Conservation (phyloP, 1,140 invertebrate genomes). For the Propsilocerus akamusi region DNA sequence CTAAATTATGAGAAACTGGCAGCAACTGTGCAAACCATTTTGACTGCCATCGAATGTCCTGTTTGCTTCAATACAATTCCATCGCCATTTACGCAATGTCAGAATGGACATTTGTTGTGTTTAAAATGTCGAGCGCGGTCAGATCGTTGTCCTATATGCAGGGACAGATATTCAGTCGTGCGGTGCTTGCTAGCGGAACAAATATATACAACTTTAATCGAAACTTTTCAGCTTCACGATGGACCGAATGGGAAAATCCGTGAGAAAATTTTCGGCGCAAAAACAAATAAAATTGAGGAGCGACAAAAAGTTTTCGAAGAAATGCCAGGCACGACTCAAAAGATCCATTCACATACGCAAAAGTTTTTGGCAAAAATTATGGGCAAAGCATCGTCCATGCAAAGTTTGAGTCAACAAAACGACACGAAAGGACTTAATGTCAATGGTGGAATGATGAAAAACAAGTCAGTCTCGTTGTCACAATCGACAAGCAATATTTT, state of each 20-base stretch:
- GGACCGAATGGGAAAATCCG: conserved; percentile 14
- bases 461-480: not conserved
- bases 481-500: not conserved
- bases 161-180: conserved; percentile 23
- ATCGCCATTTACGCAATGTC: conserved; percentile 42
- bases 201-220: conserved; percentile 27
- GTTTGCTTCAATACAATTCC: conserved; percentile 35
- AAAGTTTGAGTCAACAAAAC: conserved; percentile 16
- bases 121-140: conserved; percentile 34
- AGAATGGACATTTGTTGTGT: conserved; percentile 44
- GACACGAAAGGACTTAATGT: not conserved
- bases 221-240: conserved; percentile 25
- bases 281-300: conserved; percentile 4
- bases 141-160: conserved; percentile 38
- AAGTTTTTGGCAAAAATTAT: conserved; percentile 25
- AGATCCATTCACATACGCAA: conserved; percentile 13
- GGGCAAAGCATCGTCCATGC: conserved; percentile 22
- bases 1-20: conserved; percentile 28
- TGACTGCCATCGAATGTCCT: conserved; percentile 40
- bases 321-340: not conserved
- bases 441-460: not conserved
- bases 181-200: conserved; percentile 18
- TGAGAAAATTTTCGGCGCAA: conserved; percentile 16
- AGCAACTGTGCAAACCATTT: conserved; percentile 26
- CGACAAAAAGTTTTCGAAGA: not conserved